Evolutionary conservation across 2,797 vertebrate species (phyloP), one percentile per base, ranked within the genome.

Genomic region (Kryptopterus vitreolus): DNA sequence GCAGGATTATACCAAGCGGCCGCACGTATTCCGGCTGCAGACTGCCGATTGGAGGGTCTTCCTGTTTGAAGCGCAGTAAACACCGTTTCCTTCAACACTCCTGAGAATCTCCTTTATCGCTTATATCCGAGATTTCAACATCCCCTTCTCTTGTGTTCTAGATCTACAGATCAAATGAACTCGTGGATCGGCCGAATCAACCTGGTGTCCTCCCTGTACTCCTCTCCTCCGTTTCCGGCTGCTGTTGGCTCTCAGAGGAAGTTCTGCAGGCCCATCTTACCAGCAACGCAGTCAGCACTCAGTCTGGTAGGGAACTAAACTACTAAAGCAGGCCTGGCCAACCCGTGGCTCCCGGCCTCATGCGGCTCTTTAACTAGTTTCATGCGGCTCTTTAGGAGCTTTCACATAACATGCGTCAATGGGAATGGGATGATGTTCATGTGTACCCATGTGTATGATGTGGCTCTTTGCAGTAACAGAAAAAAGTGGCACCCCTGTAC

Each of bases 171-270:
- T 26, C 96, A 98, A 89, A 98, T 98, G 97, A 86, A 87, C 59
- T 96, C 95, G 0, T 98, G 97, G 97, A 96, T 98, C 50, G 90
- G 88, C 2, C 94, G 96, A n/a, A 93, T 98, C 83, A 98, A 98
- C 86, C 87, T 98, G 80, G 93, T 95, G 0, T 94, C 96, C 0
- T 96, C 96, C 5, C 93, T 95, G 31, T 95, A 95, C 88, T 98
- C 97, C 0, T 94, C 97, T 0, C 96, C 96, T 0, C 96, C 97
- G 0, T 98, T 98, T 76, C 96, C 97, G 0, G 96, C 96, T 0
- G 97, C 97, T 0, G 94, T 98, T 0, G 96, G 96, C 35, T 97
- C 96, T 63, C 96, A 96, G 89, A 94, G 90, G 86, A 93, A 89
- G 86, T 98, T 98, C 82, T 92, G 91, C 79, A 88, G 97, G 29